These are phyloP conservation scores for Acanthornis magna DNA, from an alignment of 2,797 vertebrate genomes.

Conservation along the genomic window DNA sequence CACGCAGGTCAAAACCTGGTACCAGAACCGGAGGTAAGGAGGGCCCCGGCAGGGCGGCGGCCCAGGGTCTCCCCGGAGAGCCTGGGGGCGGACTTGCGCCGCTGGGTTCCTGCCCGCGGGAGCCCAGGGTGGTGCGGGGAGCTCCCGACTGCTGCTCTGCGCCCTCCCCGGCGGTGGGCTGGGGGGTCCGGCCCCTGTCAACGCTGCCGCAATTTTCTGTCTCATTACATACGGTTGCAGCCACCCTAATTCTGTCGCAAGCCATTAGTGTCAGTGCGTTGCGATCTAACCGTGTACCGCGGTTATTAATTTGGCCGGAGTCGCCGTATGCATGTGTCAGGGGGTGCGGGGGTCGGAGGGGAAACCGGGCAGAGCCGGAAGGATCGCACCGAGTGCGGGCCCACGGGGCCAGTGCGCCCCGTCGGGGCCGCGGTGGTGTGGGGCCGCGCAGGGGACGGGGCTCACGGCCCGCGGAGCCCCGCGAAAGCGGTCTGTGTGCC, in stretches of 20 bases:
- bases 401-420: neutral
- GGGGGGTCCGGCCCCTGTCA: slow-evolving; percentile 49
- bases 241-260: slow-evolving; percentile 85
- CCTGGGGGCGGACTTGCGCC: too few relatives aligned
- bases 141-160: neutral
- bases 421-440: neutral
- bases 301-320: slow-evolving; percentile 75
- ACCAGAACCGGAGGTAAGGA: slow-evolving; percentile 96
- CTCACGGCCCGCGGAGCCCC: neutral
- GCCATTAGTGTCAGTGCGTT: slow-evolving; percentile 79
- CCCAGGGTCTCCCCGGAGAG: neutral
- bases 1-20: slow-evolving; percentile 99
- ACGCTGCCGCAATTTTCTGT: slow-evolving; percentile 80
- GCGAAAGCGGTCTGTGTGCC: slow-evolving; percentile 80
- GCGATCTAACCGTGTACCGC: slow-evolving; percentile 69
- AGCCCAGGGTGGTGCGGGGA: neutral
- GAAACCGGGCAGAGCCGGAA: neutral
- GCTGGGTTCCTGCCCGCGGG: neutral
- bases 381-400: neutral
- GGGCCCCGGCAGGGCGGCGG: neutral
- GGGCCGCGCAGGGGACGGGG: neutral
- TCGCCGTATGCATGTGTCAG: neutral
- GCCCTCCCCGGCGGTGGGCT: neutral
- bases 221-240: slow-evolving; percentile 80
- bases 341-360: neutral